These are phyloP conservation scores for Charanyca ferruginea DNA, from an alignment of 2,888 invertebrate species.

Conservation along the genomic window DNA sequence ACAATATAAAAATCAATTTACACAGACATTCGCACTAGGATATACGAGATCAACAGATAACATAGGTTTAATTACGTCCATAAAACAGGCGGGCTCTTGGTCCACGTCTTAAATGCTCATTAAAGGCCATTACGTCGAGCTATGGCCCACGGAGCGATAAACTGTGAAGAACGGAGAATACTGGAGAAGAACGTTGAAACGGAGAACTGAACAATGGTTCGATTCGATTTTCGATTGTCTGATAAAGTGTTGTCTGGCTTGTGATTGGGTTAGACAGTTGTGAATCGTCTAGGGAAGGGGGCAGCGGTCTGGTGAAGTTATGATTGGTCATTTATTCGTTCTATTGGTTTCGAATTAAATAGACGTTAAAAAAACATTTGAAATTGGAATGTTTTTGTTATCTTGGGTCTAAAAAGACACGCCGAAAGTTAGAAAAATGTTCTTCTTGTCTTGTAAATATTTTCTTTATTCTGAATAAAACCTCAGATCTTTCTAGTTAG, in stretches of 20 bases:
- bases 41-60: conserved; percentile 80
- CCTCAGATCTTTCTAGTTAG: no score
- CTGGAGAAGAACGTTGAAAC: conserved; percentile 56
- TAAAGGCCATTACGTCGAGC: conserved; percentile 80
- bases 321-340: conserved; percentile 5
- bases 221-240: conserved; percentile 56
- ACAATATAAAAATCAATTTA: conserved; percentile 72
- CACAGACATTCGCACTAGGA: conserved; percentile 75
- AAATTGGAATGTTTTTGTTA: not conserved
- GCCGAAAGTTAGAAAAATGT: no score
- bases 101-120: conserved; percentile 84
- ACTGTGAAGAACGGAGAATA: conserved; percentile 71
- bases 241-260: conserved; percentile 44
- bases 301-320: conserved; percentile 2
- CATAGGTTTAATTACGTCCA: conserved; percentile 85
- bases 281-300: conserved; percentile 15
- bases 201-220: conserved; percentile 53
- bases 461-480: no score
- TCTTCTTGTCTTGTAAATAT: no score
- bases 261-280: conserved; percentile 52
- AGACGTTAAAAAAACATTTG: not conserved
- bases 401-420: no score
- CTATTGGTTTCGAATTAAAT: not conserved
- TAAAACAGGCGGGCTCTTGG: conserved; percentile 82
- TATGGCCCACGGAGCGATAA: conserved; percentile 73